These are phyloP conservation scores for Amiota minor DNA, from an alignment of 2,888 invertebrate species.

Conservation along the genomic window DNA sequence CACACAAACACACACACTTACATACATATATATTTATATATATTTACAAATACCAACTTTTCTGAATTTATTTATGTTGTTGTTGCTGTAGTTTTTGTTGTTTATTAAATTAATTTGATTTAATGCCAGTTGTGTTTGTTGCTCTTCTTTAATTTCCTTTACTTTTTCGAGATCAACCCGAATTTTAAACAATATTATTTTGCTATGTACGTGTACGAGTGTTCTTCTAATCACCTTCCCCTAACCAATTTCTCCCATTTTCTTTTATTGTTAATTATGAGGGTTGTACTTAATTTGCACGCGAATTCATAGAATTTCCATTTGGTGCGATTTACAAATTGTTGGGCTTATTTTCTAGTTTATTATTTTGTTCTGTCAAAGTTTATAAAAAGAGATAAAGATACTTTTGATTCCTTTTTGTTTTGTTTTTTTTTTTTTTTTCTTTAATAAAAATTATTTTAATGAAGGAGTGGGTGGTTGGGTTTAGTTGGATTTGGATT, in stretches of 20 bases:
- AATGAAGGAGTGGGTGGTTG: too few relatives aligned
- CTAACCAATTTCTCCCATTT: not conserved
- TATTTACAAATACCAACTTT: too few relatives aligned
- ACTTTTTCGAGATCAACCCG: conserved; percentile 28
- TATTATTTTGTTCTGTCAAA: not conserved
- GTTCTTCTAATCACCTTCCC: too few relatives aligned
- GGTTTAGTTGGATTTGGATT: too few relatives aligned
- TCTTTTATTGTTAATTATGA: conserved; percentile 27
- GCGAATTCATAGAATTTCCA: not conserved
- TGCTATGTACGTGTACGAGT: too few relatives aligned
- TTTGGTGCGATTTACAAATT: conserved; percentile 5
- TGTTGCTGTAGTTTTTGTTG: conserved; percentile 31
- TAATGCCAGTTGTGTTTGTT: conserved; percentile 53
- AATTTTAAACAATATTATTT: not conserved
- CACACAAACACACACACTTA: not conserved
- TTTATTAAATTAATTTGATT: conserved; percentile 66
- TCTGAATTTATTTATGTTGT: not conserved
- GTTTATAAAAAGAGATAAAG: too few relatives aligned
- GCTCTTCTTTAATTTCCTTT: conserved; percentile 44
- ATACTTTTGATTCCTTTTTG: too few relatives aligned
- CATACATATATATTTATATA: too few relatives aligned
- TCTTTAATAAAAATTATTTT: too few relatives aligned
- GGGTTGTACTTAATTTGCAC: conserved; percentile 30
- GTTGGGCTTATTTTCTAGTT: not conserved
- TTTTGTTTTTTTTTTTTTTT: too few relatives aligned